Base-by-base conservation (phyloP, 2,797 vertebrate species). In the Zonotrichia albicollis region DNA sequence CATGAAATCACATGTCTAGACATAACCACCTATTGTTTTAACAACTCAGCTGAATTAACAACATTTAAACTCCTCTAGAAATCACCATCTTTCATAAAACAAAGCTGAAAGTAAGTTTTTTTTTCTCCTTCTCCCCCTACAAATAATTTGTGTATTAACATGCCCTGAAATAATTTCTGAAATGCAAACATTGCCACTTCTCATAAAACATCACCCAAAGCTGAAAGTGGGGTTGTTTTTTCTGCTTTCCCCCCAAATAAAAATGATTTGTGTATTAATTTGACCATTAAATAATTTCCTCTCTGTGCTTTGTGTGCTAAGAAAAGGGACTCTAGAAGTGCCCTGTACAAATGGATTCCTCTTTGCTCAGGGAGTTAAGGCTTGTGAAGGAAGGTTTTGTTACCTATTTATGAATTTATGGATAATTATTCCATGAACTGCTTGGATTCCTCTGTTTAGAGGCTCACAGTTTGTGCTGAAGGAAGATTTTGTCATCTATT, bases 201-300 rank as follows among this genome's bases (percentile, higher is more conserved):
- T 34, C 20, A 22, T 10, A 55, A 70, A 64, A 48, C 38, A 13
- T 4, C 18, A 34, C 29, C 54, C n/a, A 72, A 57, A 84, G 30
- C 30, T 79, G 80, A 54, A 81, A 18, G 11, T 29, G 54, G 7
- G 9, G 17, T 71, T 71, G 26, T 6, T 32, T 65, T 20, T 54
- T 27, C 6, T 1, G 16, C 20, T 50, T 34, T 6, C 4, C 3
- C 7, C 7, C 4, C 0, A 5, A 65, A 11, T 34, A 7, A 43
- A 66, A 92, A 54, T 3, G 30, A 50, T 74, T 55, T 73, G 5
- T 12, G 5, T 57, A 16, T 34, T 13, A 32, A 57, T 17, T 54
- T 5, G 53, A 43, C 29, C 23, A 27, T 34, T 23, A 58, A 84
- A 48, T 65, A 17, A 85, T 81, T 74, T 16, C 36, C 45, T 53